A percentile compares a stretch with the other conserved stretches of the same genome.
phyloP scores from a whole-genome alignment of 1,140 invertebrate species.

The Drosophila cardini region DNA sequence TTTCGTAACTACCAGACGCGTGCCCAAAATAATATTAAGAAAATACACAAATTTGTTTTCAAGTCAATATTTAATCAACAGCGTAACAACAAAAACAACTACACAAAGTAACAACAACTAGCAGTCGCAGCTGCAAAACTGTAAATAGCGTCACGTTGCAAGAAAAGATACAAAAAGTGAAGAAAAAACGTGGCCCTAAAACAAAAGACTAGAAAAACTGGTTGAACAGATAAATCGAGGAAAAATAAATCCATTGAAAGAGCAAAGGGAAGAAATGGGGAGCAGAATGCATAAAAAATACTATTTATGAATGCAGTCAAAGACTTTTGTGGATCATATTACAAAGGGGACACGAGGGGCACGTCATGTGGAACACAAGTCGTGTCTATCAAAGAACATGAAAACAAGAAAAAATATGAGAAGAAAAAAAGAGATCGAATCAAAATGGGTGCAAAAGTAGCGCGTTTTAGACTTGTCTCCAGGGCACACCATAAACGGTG shows the following conservation, averaged over 20 bases:
- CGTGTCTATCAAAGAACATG: constrained; percentile 6
- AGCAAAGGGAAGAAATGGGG: not conserved
- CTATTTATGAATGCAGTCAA: constrained; percentile 16
- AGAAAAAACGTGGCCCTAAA: constrained; percentile 45
- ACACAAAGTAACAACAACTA: constrained; percentile 16
- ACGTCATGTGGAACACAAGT: constrained; percentile 42
- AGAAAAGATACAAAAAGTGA: not conserved
- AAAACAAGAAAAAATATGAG: constrained; percentile 23
- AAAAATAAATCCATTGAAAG: constrained; percentile 39
- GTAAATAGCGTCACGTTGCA: constrained; percentile 66
- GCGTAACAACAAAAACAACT: constrained; percentile 36
- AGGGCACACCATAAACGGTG: constrained; percentile 66
- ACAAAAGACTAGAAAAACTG: constrained; percentile 73
- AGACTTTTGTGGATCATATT: constrained; percentile 53
- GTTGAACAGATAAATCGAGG: constrained; percentile 48
- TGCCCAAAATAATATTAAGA: constrained; percentile 30
- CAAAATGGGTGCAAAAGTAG: constrained; percentile 23
- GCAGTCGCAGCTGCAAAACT: constrained; percentile 43
- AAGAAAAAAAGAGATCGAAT: constrained; percentile 22
- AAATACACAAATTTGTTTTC: constrained; percentile 45
- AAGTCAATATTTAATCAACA: constrained; percentile 52
- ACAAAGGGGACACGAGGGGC: constrained; percentile 2
- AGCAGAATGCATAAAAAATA: constrained; percentile 7
- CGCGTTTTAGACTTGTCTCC: constrained; percentile 52
- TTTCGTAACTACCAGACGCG: constrained; percentile 33